Evolutionary conservation across 2,888 invertebrate species (phyloP).

Genomic region (Chrysolina oricalcia): DNA sequence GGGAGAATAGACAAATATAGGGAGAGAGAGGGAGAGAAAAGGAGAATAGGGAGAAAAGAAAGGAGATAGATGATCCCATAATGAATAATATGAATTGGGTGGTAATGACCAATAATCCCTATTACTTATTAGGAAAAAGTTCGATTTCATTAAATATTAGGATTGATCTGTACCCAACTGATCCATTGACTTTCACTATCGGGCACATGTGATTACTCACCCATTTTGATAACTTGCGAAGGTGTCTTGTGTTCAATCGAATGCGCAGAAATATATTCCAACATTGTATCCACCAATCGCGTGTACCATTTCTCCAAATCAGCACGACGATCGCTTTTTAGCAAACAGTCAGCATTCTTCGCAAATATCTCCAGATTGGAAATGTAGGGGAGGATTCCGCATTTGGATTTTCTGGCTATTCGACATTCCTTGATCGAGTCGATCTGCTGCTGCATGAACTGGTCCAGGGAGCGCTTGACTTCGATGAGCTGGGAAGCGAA

Average conservation of each 20-base stretch:
- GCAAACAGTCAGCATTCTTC: conserved; percentile 88
- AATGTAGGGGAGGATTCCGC: conserved; percentile 92
- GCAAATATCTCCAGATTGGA: conserved; percentile 94
- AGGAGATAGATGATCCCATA: too few species aligned
- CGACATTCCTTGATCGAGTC: conserved; percentile 87
- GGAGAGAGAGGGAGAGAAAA: too few species aligned
- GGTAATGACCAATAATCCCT: too few species aligned
- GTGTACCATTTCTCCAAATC: conserved; percentile 95
- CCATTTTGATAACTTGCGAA: conserved; percentile 92
- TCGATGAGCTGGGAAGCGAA: conserved; percentile 90
- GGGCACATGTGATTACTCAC: conserved; percentile 66
- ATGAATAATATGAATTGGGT: too few species aligned
- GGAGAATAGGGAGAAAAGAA: too few species aligned
- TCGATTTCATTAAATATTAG: too few species aligned
- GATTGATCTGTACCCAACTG: too few species aligned
- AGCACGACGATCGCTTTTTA: conserved; percentile 89
- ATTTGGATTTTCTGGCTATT: conserved; percentile 83
- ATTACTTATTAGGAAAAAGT: too few species aligned
- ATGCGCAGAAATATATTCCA: conserved; percentile 86
- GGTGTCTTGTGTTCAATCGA: conserved; percentile 92
- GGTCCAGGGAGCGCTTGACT: conserved; percentile 93
- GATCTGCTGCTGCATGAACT: conserved; percentile 89
- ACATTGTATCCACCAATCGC: conserved; percentile 86
- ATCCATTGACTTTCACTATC: too few species aligned
- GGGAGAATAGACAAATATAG: too few species aligned